phyloP scores from a whole-genome alignment of 2,888 invertebrate species.

The Carcina quercana region DNA sequence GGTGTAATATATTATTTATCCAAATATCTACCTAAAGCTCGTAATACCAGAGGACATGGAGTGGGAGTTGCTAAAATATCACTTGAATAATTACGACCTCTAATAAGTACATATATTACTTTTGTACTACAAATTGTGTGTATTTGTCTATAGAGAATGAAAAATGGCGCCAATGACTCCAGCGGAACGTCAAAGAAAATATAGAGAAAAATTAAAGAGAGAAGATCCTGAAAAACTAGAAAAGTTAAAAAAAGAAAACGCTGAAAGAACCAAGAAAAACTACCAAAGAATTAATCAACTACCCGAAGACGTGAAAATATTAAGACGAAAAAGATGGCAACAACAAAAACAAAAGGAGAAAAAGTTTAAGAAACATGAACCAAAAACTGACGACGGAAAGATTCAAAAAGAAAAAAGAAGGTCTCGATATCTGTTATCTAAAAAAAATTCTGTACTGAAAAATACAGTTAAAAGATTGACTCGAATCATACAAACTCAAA shows the following conservation, averaged over 20 bases:
- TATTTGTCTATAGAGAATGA: neutral
- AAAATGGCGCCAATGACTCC: slow-evolving; percentile 2
- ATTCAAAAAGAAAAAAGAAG: neutral
- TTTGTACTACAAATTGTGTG: too few species aligned
- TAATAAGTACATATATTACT: too few species aligned
- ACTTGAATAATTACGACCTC: too few species aligned
- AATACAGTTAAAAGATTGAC: neutral
- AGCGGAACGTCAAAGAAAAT: slow-evolving; percentile 2
- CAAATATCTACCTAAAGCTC: too few species aligned
- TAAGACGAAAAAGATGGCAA: neutral
- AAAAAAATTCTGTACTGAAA: neutral
- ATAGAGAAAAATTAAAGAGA: slow-evolving; percentile 1
- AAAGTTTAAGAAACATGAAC: neutral
- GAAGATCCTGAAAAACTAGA: neutral
- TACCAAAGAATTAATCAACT: neutral
- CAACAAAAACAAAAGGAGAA: neutral
- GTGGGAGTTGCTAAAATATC: too few species aligned
- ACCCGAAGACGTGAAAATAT: neutral
- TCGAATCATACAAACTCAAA: neutral
- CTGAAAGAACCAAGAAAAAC: slow-evolving; percentile 1
- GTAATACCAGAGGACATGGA: too few species aligned
- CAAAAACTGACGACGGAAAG: neutral
- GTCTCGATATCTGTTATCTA: neutral
- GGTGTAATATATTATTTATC: too few species aligned
- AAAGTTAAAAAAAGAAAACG: slow-evolving; percentile 2